Evolutionary conservation across 2,113 vertebrate genomes (phyloP).

Genomic region (Gambusia holbrooki): DNA sequence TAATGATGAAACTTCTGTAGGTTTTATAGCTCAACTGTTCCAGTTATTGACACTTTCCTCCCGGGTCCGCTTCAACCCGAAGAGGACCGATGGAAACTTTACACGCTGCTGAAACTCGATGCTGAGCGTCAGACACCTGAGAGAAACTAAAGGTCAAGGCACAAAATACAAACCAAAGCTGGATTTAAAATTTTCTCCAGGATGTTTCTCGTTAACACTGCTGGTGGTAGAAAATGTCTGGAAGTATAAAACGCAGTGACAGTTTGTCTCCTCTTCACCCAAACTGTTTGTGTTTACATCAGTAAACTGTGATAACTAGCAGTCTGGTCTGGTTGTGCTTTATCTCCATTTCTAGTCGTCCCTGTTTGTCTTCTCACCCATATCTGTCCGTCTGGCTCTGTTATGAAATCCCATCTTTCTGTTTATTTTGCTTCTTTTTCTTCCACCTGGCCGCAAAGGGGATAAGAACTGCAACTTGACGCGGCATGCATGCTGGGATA

Average conservation of each 20-base stretch:
- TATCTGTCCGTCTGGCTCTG: slow-evolving; percentile 22
- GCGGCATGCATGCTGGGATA: slow-evolving; percentile 39
- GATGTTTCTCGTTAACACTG: not conserved
- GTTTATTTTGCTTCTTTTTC: slow-evolving; percentile 38
- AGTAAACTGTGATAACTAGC: slow-evolving; percentile 49
- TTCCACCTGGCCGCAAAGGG: slow-evolving; percentile 31
- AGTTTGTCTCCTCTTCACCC: slow-evolving; percentile 49
- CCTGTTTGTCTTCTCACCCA: slow-evolving; percentile 22
- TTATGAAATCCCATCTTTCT: slow-evolving; percentile 29
- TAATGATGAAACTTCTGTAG: no score
- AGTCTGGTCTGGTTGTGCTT: slow-evolving; percentile 40
- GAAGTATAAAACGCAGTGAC: slow-evolving; percentile 6
- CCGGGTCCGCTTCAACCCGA: no score
- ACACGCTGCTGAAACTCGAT: not conserved
- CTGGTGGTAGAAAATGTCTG: not conserved
- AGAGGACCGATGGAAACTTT: not conserved
- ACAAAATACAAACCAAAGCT: not conserved
- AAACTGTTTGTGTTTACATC: slow-evolving; percentile 41
- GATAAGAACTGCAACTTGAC: slow-evolving; percentile 44
- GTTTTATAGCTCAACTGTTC: no score
- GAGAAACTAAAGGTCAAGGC: not conserved
- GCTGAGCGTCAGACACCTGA: not conserved
- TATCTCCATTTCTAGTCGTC: slow-evolving; percentile 33
- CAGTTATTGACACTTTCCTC: not conserved
- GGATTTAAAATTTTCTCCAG: not conserved